Evolutionary conservation across 2,113 vertebrate genomes (phyloP).

Genomic region (Galemys pyrenaicus): DNA sequence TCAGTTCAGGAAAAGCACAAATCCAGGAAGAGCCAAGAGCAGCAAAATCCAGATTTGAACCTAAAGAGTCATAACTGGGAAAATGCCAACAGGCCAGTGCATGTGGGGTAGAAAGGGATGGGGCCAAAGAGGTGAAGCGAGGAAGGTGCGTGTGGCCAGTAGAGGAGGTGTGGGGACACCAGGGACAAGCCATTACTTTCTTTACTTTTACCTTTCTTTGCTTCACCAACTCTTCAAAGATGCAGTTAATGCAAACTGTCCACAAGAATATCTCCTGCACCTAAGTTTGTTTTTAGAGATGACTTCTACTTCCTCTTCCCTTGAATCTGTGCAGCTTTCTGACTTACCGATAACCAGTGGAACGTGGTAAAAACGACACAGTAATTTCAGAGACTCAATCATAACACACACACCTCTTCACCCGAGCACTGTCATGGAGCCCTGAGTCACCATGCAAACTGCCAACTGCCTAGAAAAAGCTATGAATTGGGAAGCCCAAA

Average conservation of each 20-base stretch:
- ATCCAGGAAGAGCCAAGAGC: neutral
- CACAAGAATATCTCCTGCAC: neutral
- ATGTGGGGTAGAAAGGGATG: neutral
- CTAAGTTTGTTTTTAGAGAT: neutral
- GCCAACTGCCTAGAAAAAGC: neutral
- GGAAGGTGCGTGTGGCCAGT: neutral
- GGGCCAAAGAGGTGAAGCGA: neutral
- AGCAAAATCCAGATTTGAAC: neutral
- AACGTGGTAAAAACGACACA: neutral
- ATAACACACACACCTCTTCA: neutral
- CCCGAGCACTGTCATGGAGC: rapidly evolving
- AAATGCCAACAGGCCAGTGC: neutral
- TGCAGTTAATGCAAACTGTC: neutral
- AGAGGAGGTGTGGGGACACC: no score
- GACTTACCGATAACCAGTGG: neutral
- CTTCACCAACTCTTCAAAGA: neutral
- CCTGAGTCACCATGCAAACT: neutral
- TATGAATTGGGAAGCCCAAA: neutral
- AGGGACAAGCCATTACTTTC: neutral
- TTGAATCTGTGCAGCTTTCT: neutral
- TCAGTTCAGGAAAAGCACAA: neutral
- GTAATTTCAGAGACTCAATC: neutral
- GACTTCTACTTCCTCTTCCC: neutral
- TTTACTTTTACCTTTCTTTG: neutral
- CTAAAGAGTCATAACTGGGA: neutral